Base-by-base conservation (phyloP, 2,113 vertebrate species). In the Ammodytes dubius region DNA sequence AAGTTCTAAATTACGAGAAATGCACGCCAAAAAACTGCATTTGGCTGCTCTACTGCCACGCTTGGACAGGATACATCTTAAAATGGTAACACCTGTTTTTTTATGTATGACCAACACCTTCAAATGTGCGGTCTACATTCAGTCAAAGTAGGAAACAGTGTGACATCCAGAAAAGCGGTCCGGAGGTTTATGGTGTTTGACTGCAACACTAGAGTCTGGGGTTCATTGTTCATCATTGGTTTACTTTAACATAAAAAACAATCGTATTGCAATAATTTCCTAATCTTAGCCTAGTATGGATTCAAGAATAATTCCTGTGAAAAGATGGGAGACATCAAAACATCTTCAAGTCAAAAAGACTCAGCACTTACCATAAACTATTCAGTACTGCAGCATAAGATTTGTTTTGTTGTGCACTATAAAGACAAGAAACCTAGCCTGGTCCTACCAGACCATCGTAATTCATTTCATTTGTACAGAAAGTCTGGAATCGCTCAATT, bases 1-100 rank as follows among this genome's bases (percentile, higher is more conserved):
- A 47, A 53, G 47, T 72, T 47, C 47, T 59, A 58, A 52, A 77
- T 77, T 42, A 54, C 45, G 35, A 67, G 10, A 68, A 63, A 72
- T 69, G 12, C 49, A 35, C 15, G 53, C 17, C 12, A 42, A 3
- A 50, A 35, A 43, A 35, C 53, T 59, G 15, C 52, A 37, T 66
- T 66, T n/a, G 42, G 17, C 27, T 47, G 12, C 37, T 47, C 9
- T 17, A 58, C 40, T 46, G 7, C 7, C 19, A 8, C 1, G 6
- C 9, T 9, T 19, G 15, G 6, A 63, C 52, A 27, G 4, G 35
- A 39, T 7, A 43, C 1, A 1, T 56, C 7, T 69, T 4, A 43
- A 0, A 13, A 10, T 70, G 6, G 27, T 14, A 8, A 42, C 8
- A 12, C n/a, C 0, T 7, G 10, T 17, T 46, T 35, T 43, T 57